Base-by-base conservation (phyloP, 2,888 invertebrate species). In the Stenurella melanura region DNA sequence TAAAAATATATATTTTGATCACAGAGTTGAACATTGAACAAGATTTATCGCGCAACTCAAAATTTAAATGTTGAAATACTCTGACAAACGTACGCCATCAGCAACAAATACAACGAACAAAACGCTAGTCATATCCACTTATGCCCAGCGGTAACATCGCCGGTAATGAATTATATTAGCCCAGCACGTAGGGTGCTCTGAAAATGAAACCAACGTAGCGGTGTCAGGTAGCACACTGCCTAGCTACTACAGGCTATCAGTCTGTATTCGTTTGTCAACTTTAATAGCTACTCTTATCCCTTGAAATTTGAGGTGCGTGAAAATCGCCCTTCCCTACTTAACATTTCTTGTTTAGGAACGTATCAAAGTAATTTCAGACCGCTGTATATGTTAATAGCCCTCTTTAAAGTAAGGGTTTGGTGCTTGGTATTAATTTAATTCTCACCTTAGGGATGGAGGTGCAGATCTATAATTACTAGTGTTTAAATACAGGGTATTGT, bases 111-210 rank as follows among this genome's bases (percentile, higher is more conserved):
- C 78, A 76, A 68, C 78, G 68, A 79, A 78, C 80, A 72, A 81
- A 81, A 79, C 74, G 42, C 73, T 72, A 79, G 81, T 80, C 81
- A 74, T 76, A 77, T 80, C 81, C 81, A 81, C 81, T 81, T 81
- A 78, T 80, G 81, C 75, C 81, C 80, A 77, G 73, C 70, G 81
- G 81, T 80, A 82, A 82, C 83, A 81, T 76, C 74, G 78, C 79
- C 76, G 72, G 74, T 83, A 83, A 83, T 83, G 83, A 83, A 83
- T 83, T 83, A 83, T 78, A 82, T 83, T 80, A 83, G 78, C 83
- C n/a, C 79, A 75, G 73, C 79, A 74, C 66, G 63, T 63, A 75
- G 80, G 80, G 81, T 76, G 80, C 80, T 83, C 78, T 79, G 80
- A 80, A 83, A 81, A 80, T 76, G 81, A 80, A 81, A 80, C 79